phyloP scores from a whole-genome alignment of 2,888 invertebrate genomes.

The Carabus problematicus region DNA sequence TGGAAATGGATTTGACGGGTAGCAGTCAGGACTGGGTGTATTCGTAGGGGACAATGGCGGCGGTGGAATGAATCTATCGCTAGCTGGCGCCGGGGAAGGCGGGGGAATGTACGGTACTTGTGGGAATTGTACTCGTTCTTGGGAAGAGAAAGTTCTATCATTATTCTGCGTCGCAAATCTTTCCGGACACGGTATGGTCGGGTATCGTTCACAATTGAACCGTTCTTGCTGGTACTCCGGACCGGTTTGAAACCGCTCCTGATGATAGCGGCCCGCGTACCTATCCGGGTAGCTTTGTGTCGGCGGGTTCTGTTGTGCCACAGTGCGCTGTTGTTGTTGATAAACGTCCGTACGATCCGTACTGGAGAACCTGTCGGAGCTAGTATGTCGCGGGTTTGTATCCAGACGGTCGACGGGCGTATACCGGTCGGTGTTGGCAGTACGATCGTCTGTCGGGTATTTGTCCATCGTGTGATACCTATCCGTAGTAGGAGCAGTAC shows the following conservation, averaged over 20 bases:
- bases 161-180: constrained; percentile 52
- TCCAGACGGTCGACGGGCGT: constrained; percentile 48
- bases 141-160: constrained; percentile 50
- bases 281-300: constrained; percentile 45
- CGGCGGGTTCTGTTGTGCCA: constrained; percentile 6
- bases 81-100: constrained; percentile 65
- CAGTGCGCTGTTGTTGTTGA: constrained; percentile 6
- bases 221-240: constrained; percentile 42
- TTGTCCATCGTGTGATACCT: constrained; percentile 18
- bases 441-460: constrained; percentile 7
- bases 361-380: constrained; percentile 56
- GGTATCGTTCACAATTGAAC: constrained; percentile 51
- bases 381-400: constrained; percentile 50
- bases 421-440: constrained; percentile 10
- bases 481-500: constrained; percentile 18
- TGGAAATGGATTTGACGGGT: constrained; percentile 62
- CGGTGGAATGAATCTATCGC: constrained; percentile 63
- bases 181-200: constrained; percentile 58
- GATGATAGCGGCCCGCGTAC: constrained; percentile 49
- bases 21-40: constrained; percentile 65
- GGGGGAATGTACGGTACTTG: constrained; percentile 62
- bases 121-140: constrained; percentile 51
- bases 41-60: constrained; percentile 70
- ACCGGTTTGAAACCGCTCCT: constrained; percentile 53
- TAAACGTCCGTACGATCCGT: constrained; percentile 56